Evolutionary conservation across 2,113 vertebrate species (phyloP).

Genomic region (Propithecus coquereli): DNA sequence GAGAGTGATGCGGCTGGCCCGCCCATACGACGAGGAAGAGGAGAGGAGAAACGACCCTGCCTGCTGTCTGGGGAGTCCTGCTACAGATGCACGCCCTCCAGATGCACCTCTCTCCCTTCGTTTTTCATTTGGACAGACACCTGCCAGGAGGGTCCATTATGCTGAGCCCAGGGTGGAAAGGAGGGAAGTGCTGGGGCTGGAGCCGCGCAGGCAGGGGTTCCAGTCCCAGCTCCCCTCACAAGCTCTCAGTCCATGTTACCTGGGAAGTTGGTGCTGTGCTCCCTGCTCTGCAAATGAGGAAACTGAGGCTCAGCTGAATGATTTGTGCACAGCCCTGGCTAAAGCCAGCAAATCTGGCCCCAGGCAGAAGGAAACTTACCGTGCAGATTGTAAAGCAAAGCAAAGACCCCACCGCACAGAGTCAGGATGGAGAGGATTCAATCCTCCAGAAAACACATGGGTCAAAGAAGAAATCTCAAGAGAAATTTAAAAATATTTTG

Average conservation of each 20-base stretch:
- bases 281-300: background rate
- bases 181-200: background rate
- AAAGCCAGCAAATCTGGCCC: background rate
- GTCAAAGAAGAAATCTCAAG: background rate
- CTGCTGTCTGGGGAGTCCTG: accelerated
- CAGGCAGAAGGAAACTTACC: background rate
- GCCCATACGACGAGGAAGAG: background rate
- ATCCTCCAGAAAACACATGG: no score
- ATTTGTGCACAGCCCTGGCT: background rate
- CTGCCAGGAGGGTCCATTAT: background rate
- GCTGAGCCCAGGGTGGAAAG: no score
- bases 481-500: background rate
- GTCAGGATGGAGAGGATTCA: background rate
- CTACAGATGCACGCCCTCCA: background rate
- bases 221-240: no score
- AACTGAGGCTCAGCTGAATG: background rate
- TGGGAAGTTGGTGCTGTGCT: background rate
- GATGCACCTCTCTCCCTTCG: accelerated
- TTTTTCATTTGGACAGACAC: background rate
- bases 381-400: background rate
- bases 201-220: background rate
- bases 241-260: background rate
- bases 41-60: accelerated
- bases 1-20: background rate
- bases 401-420: background rate